A percentile compares a stretch with the other conserved stretches of the same genome.
Evolutionary conservation across 1,140 invertebrate genomes (phyloP).

Genomic region (Trinorchestia longiramus): DNA sequence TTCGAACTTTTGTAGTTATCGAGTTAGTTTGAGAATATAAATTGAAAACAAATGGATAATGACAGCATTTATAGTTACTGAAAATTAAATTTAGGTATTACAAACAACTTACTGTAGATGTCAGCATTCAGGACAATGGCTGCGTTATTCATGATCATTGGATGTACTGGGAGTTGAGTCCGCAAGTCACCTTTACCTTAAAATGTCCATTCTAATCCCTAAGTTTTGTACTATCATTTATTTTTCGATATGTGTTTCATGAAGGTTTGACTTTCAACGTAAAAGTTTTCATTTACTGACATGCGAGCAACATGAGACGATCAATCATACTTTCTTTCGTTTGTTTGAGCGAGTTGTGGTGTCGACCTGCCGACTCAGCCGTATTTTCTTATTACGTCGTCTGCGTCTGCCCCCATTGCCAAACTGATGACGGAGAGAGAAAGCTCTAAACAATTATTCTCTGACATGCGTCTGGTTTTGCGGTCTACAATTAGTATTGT

Average conservation of each 20-base stretch:
- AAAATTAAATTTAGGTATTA: not conserved
- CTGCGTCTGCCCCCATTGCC: not conserved
- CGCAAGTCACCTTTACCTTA: not conserved
- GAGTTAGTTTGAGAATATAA: not conserved
- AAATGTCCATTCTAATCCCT: not conserved
- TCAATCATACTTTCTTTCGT: slow-evolving; percentile 5
- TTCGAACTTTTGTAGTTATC: not conserved
- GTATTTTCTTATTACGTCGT: slow-evolving; percentile 5
- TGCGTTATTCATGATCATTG: not conserved
- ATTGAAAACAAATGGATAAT: not conserved
- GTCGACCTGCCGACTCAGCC: not conserved
- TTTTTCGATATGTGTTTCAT: not conserved
- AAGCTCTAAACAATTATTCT: not conserved
- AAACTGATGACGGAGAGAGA: not conserved
- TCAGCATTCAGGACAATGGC: too few relatives aligned
- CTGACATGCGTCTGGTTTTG: not conserved
- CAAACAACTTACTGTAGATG: too few relatives aligned
- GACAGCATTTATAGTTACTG: not conserved
- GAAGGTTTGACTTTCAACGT: not conserved
- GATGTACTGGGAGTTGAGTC: not conserved
- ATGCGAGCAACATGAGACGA: not conserved
- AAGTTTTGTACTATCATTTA: not conserved
- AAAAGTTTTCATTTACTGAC: not conserved
- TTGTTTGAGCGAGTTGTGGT: not conserved
- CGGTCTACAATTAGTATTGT: not conserved